A percentile compares a stretch with the other conserved stretches of the same genome.
These are phyloP conservation scores for Embidobia sp. DNA, from an alignment of 2,888 invertebrate genomes.

Conservation along the genomic window DNA sequence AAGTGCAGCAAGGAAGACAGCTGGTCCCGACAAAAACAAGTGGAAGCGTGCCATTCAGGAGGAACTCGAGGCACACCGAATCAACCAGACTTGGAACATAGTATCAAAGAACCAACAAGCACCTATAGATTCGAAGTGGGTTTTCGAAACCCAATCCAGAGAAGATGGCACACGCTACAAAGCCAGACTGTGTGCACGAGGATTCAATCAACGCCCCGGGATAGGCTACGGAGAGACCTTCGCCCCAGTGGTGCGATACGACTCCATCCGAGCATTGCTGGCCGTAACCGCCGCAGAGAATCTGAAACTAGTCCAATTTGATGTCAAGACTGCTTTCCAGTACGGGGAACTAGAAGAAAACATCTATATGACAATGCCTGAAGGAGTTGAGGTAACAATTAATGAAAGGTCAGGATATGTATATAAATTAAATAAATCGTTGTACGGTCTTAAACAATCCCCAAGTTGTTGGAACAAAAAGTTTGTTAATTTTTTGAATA, in stretches of 20 bases:
- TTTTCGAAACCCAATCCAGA: background rate
- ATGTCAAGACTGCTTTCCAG: no score
- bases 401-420: constrained; percentile 57
- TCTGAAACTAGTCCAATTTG: no score
- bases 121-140: constrained; percentile 3
- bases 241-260: constrained; percentile 7
- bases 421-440: constrained; percentile 67
- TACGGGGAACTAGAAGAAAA: no score
- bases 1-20: no score
- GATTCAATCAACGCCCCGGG: constrained; percentile 48
- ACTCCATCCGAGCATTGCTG: no score
- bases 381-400: constrained; percentile 34
- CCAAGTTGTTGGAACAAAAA: constrained; percentile 70
- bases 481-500: constrained; percentile 64
- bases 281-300: no score
- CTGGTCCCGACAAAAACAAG: background rate
- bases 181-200: constrained; percentile 57
- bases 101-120: background rate
- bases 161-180: constrained; percentile 38
- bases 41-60: constrained; percentile 14
- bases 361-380: background rate
- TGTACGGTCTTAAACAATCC: constrained; percentile 73
- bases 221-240: constrained; percentile 44
- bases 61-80: background rate
- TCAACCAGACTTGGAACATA: constrained; percentile 10